Percentiles rank a stretch among this genome's conserved stretches.
These are phyloP conservation scores for Nysson spinosus DNA, from an alignment of 2,888 invertebrate genomes.

Conservation along the genomic window DNA sequence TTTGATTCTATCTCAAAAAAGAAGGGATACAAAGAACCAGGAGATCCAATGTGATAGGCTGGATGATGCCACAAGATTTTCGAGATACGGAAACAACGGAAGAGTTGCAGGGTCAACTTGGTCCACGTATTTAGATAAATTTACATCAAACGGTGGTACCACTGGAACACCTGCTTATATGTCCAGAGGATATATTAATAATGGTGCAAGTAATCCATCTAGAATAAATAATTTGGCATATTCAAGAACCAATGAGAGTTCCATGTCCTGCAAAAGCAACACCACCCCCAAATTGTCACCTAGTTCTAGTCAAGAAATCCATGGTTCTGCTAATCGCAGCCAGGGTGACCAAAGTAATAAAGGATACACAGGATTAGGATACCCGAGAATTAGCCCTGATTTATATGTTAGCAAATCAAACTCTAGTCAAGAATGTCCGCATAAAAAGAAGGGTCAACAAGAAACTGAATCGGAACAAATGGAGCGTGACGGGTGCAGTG, in stretches of 20 bases:
- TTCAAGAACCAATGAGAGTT: constrained; percentile 61
- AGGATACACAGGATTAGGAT: constrained; percentile 18
- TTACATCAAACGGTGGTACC: constrained; percentile 55
- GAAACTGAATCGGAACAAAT: too few species aligned
- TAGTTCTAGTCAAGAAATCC: constrained; percentile 47
- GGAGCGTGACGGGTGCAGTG: too few species aligned
- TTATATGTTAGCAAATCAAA: constrained; percentile 15
- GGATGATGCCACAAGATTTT: constrained; percentile 84
- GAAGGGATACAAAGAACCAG: constrained; percentile 82
- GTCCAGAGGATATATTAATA: constrained; percentile 46
- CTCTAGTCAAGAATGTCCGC: constrained; percentile 27
- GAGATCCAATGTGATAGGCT: constrained; percentile 86
- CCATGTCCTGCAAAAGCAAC: constrained; percentile 52
- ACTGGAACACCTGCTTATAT: constrained; percentile 39
- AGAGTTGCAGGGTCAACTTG: constrained; percentile 81
- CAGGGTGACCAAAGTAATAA: constrained; percentile 44
- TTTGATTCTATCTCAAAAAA: constrained; percentile 79
- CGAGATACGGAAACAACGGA: constrained; percentile 81
- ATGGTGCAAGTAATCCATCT: constrained; percentile 43
- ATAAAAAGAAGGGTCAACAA: constrained; percentile 23
- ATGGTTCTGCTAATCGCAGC: constrained; percentile 21
- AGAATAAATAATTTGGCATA: constrained; percentile 69
- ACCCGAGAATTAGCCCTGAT: constrained; percentile 10
- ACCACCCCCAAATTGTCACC: constrained; percentile 36
- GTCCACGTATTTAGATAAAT: constrained; percentile 81